Percentiles rank a stretch among this genome's conserved stretches.
These are phyloP conservation scores for Drosophila lowei DNA, from an alignment of 1,140 invertebrate species.

Conservation along the genomic window DNA sequence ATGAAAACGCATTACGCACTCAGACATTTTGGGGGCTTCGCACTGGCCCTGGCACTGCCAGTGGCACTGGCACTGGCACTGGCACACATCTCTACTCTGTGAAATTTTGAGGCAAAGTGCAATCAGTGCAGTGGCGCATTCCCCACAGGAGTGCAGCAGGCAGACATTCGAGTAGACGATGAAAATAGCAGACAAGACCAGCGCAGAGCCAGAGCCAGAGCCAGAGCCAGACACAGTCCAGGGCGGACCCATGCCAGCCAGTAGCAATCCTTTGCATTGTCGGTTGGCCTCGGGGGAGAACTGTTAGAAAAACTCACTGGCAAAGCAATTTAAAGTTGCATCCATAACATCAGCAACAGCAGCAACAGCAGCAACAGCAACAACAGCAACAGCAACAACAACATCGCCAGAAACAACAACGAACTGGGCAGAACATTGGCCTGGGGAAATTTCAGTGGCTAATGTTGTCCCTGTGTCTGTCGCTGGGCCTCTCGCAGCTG, in stretches of 20 bases:
- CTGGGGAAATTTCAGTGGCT: slow-evolving; percentile 76
- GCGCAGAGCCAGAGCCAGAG: slow-evolving; percentile 1
- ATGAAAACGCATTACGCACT: slow-evolving; percentile 78
- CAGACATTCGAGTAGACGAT: slow-evolving; percentile 29
- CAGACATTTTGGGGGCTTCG: slow-evolving; percentile 61
- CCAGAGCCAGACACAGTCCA: too few species aligned
- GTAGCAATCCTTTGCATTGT: slow-evolving; percentile 71
- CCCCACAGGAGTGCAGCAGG: slow-evolving; percentile 62
- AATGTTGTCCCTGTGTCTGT: slow-evolving; percentile 43
- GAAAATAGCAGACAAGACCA: slow-evolving; percentile 36
- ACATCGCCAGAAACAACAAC: slow-evolving; percentile 17
- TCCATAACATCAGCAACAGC: slow-evolving; percentile 71
- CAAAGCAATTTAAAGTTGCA: slow-evolving; percentile 80
- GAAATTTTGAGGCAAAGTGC: slow-evolving; percentile 78
- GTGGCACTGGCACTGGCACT: slow-evolving; percentile 17
- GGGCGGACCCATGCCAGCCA: slow-evolving; percentile 7
- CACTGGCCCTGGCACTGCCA: not conserved
- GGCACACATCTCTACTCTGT: slow-evolving; percentile 27
- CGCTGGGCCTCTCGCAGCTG: not conserved
- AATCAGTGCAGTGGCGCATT: slow-evolving; percentile 78
- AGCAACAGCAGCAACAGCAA: too few species aligned
- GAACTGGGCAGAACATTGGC: slow-evolving; percentile 48
- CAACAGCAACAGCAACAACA: slow-evolving; percentile 12
- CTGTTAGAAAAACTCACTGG: slow-evolving; percentile 70
- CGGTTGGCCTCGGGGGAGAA: slow-evolving; percentile 33